These are phyloP conservation scores for Xanthorhoe spadicearia DNA, from an alignment of 2,888 invertebrate genomes.

Conservation along the genomic window DNA sequence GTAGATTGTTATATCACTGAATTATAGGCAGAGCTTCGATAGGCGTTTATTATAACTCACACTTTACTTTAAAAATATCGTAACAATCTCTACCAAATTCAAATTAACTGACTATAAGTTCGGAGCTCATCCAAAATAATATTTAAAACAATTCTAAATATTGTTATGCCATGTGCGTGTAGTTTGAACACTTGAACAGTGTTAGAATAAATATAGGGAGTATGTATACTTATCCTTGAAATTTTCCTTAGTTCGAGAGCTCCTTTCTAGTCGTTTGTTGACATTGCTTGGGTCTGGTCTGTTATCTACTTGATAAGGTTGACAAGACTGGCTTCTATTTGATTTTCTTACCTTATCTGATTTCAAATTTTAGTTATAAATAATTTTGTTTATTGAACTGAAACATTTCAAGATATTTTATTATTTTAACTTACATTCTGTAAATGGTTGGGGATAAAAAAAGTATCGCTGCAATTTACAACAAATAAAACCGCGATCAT, in stretches of 20 bases:
- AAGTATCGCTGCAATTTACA: not conserved
- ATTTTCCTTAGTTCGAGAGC: constrained; percentile 1
- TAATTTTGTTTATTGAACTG: not conserved
- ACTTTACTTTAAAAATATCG: no score
- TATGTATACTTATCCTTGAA: constrained; percentile 15
- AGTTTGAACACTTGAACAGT: not conserved
- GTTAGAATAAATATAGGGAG: not conserved
- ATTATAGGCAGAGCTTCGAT: not conserved
- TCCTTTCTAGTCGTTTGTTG: constrained; percentile 12
- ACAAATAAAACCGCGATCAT: no score
- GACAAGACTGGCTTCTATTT: constrained; percentile 21
- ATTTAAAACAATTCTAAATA: not conserved
- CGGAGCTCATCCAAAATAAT: not conserved
- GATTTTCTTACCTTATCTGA: constrained; percentile 12
- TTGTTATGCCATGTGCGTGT: not conserved
- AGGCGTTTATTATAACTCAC: not conserved
- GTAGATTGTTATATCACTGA: not conserved
- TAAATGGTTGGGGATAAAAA: not conserved
- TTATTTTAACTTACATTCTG: not conserved
- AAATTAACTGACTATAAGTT: not conserved
- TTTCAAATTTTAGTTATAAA: not conserved
- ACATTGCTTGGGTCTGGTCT: constrained; percentile 20
- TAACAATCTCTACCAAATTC: not conserved
- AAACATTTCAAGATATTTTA: not conserved
- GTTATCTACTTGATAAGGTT: constrained; percentile 28